Evolutionary conservation across 2,797 vertebrate species (phyloP), one percentile per base, ranked within the genome.

Genomic region (Taenioides sp.): DNA sequence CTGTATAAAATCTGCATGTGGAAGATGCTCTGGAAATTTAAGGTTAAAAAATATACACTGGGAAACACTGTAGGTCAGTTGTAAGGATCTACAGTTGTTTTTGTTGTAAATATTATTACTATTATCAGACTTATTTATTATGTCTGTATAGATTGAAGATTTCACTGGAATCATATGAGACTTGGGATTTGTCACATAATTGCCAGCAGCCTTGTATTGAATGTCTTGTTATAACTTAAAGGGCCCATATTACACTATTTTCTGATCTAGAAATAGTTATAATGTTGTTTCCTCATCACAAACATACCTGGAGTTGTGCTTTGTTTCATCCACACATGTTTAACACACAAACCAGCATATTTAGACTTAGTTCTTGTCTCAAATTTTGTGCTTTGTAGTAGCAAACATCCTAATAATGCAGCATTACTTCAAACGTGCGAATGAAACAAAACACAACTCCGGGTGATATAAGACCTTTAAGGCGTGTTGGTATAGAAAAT

Each of bases 101-200:
- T 71, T 34, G 74, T 67, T 90, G 87, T 87, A 88, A 80, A 91
- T 89, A 87, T 79, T 89, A 86, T 80, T 76, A 78, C 72, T 85
- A 79, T 72, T 68, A 67, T 55, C 62, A 75, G 74, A 75, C 55
- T 88, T 88, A 92, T 92, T 92, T 92, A 92, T 93, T 89, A 71
- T 73, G 66, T 74, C 80, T 80, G 85, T 82, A 69, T 84, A 75
- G 88, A 90, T 75, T 76, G 72, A 87, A 49, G 59, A 66, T 83
- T 82, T 86, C 79, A 86, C 85, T 88, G 82, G 80, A 91, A 85
- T 66, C 28, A 83, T 78, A 70, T 52, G 34, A 28, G 67, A 69
- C 7, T 43, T 27, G 64, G 65, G 5, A 16, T 25, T 55, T 28
- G 20, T 31, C 52, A 50, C 65, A 7, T 52, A 28, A 23, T 27